Base-by-base conservation (phyloP, 2,888 invertebrate species). In the Drosophila helvetica region DNA sequence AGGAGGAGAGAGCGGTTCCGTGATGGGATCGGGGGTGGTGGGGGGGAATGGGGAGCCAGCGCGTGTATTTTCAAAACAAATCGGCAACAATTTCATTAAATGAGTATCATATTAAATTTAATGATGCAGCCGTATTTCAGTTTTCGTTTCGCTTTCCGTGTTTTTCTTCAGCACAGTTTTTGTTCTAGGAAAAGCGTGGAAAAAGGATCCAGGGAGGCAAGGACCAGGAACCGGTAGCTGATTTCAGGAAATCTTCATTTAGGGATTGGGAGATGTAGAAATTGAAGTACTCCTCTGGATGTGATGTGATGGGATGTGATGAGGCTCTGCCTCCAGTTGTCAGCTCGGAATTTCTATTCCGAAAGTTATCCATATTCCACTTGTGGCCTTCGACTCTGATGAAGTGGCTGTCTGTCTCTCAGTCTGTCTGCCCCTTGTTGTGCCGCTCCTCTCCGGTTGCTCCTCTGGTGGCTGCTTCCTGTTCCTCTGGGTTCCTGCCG, bases 81-180 rank as follows among this genome's bases (percentile, higher is more conserved):
- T 92, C 92, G 92, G 90, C 92, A 92, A 91, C 92, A 91, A 92
- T 92, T 92, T 92, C 91, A 91, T 91, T 92, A 92, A 92, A 92
- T 92, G 92, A 92, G 92, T 90, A 90, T 90, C 91, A 91, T 92
- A 92, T 92, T 92, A 92, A 92, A 92, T 92, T 92, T 92, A 92
- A 92, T 91, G 92, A 92, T 91, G 91, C 90, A 91, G 91, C 91
- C 91, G 91, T 92, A 92, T 92, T 92, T 92, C 91, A 92, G 91
- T 91, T 91, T 90, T 89, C 85, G 89, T 89, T 90, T 82, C 80
- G 80, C 79, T 89, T 78, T 63, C 52, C 54, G 65, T 69, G 69
- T 58, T 67, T 54, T 74, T 72, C 66, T 43, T 66, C 25, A 42
- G 43, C 54, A 46, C 51, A 61, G 69, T 79, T 88, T 85, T 88